Evolutionary conservation across 1,140 invertebrate species (phyloP).

Genomic region (Eriocheir sinensis): DNA sequence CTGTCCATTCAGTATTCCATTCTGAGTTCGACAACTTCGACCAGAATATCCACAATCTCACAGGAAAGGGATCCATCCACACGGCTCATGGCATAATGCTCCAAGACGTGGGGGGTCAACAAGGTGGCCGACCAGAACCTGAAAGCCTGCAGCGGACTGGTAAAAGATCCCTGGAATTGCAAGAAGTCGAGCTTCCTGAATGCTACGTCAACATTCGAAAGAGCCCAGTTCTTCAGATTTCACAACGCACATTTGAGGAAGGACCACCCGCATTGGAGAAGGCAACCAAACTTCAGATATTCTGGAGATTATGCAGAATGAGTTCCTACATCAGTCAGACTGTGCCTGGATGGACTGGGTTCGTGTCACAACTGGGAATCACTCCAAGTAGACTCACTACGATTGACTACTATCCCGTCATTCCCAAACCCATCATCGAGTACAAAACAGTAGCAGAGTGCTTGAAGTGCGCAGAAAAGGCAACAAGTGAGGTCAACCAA

Average conservation of each 20-base stretch:
- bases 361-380: conserved; percentile 6
- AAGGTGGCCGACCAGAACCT: background rate
- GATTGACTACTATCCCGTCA: conserved; percentile 56
- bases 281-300: background rate
- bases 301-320: background rate
- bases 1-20: background rate
- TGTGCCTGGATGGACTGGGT: conserved; percentile 27
- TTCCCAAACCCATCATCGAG: conserved; percentile 18
- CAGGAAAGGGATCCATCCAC: conserved; percentile 1
- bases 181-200: background rate
- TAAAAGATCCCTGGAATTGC: background rate
- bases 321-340: background rate
- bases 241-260: background rate
- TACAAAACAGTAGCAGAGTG: conserved; percentile 46
- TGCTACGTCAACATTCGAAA: background rate
- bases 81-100: conserved; percentile 8
- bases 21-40: conserved; percentile 37
- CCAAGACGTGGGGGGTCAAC: background rate
- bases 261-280: background rate
- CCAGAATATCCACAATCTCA: background rate
- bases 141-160: background rate
- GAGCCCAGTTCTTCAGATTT: background rate
- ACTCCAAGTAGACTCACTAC: background rate
- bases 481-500: conserved; percentile 38
- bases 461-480: background rate